phyloP scores from a whole-genome alignment of 2,888 invertebrate species.

The Mechanitis mazaeus region DNA sequence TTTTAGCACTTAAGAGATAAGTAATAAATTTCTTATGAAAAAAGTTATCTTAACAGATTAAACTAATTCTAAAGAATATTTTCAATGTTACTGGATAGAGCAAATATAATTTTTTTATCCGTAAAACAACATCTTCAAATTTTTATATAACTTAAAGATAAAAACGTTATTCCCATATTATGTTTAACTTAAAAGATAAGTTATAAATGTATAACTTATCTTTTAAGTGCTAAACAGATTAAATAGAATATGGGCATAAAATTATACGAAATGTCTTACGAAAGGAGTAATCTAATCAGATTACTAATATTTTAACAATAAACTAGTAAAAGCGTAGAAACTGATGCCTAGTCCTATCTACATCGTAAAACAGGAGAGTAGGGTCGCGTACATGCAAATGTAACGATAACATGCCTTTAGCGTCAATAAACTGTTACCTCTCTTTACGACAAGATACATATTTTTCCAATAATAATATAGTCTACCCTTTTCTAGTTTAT shows the following conservation, averaged over 20 bases:
- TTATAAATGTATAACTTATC: too few relatives aligned
- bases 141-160: too few relatives aligned
- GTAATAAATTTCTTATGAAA: neutral
- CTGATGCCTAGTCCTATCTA: constrained; percentile 39
- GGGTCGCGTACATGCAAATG: constrained; percentile 63
- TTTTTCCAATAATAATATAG: constrained; percentile 56
- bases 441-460: constrained; percentile 73
- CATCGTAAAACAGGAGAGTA: constrained; percentile 62
- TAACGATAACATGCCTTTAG: constrained; percentile 71
- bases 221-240: too few relatives aligned
- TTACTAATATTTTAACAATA: constrained; percentile 30
- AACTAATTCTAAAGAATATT: too few relatives aligned
- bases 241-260: too few relatives aligned
- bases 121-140: too few relatives aligned
- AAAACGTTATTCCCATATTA: too few relatives aligned
- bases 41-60: constrained; percentile 27
- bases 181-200: too few relatives aligned
- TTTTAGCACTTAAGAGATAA: neutral
- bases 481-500: constrained; percentile 29
- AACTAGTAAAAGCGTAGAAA: constrained; percentile 19
- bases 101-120: too few relatives aligned
- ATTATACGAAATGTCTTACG: neutral
- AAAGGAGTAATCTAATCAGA: constrained; percentile 18
- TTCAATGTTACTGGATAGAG: too few relatives aligned
- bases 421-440: constrained; percentile 73